Evolutionary conservation across 2,797 vertebrate species (phyloP), one percentile per base, ranked within the genome.

Genomic region (Zenarchopterus dispar): DNA sequence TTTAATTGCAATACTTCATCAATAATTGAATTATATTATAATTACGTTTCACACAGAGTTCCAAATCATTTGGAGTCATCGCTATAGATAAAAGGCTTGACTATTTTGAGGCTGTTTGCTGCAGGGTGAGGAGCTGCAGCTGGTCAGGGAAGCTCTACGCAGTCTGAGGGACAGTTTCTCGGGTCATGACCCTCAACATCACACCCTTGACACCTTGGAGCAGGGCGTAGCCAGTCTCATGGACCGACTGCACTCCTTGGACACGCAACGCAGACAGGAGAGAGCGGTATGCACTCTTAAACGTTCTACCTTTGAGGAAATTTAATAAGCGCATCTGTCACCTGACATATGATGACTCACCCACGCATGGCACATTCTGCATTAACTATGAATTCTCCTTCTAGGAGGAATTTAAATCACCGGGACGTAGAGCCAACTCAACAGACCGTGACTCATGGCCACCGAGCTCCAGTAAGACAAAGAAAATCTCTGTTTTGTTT

Each of bases 151-250:
- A 16, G 96, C 97, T 8, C 91, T 99, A 7, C 96, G 96, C n/a
- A 98, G 96, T 88, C 86, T 99, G 62, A 94, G 97, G 75, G 97
- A 98, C 86, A 94, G 94, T 73, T 99, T 99, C 78, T 96, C 96
- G 0, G 96, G 97, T 19, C 97, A 99, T 0, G 98, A 99, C 63
- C 97, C 97, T 0, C 97, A 99, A 79, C 98, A 99, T 80, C 98
- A 99, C 91, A 99, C 97, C 22, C 93, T 99, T n/a, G 98, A 99
- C 93, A 98, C 96, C 62, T 69, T 99, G 88, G 98, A 99, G 85
- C 97, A 99, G 92, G 97, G 97, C 0, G 93, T 99, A 78, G 77
- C 95, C 68, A 98, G 96, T 70, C 93, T 99, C 55, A 96, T 99
- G 94, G 98, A 98, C 76, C 93, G 96, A 39, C 79, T 99, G 57